Base-by-base conservation (phyloP, 2,797 vertebrate genomes). In the Acrocephalus scirpaceus region DNA sequence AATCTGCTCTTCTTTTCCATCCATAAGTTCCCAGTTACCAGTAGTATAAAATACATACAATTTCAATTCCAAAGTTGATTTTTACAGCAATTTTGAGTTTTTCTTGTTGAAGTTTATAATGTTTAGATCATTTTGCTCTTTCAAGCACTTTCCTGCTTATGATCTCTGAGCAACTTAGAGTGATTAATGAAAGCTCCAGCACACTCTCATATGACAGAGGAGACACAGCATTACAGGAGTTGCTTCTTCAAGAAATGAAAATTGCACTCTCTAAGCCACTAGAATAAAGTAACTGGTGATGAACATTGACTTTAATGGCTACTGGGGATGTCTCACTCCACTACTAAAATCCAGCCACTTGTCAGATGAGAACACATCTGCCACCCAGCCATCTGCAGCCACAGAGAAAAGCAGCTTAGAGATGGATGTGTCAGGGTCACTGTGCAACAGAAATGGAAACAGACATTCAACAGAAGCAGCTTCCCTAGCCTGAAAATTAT, bases 191-290 rank as follows among this genome's bases (percentile, higher is more conserved):
- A 95, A 90, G 34, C 60, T 92, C 83, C 85, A 92, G 36, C 50
- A 73, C 32, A 57, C 44, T 75, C 72, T 83, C 8, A 1, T 32
- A 51, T 86, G 91, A 81, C 56, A 88, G 36, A 81, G 40, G 6
- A 96, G 85, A 81, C 70, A 69, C 18, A 67, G 45, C 22, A 93
- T 88, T 93, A 76, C 66, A 81, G 88, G 76, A 90, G 75, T 84
- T 95, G 81, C 64, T 94, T 78, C 90, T 95, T 94, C 76, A 82
- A 92, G 42, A 94, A 93, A 92, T 90, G 64, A 95, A 96, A 97
- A 94, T 86, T 95, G n/a, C 74, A 76, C 90, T 90, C 88, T 88
- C 77, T 75, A 64, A 95, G 54, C 60, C 67, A 85, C 94, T 92
- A 84, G 93, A 93, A 81, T 88, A 86, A 88, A 94, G 60, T 61